Percentiles rank a stretch among this genome's conserved stretches.
These are phyloP conservation scores for Amblyraja radiata DNA, from an alignment of 2,797 vertebrate genomes.

Conservation along the genomic window DNA sequence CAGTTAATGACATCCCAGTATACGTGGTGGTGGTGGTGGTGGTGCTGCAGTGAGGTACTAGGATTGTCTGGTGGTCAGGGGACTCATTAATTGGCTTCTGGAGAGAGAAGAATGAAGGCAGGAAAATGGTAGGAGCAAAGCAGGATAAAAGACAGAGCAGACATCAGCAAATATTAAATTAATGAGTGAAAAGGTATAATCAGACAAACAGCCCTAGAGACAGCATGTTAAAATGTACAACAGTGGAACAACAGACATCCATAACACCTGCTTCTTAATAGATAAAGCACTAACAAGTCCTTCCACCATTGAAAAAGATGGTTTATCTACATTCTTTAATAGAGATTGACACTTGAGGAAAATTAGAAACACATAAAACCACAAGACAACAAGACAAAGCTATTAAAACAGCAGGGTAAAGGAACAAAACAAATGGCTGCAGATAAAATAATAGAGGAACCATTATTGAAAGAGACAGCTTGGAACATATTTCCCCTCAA, in stretches of 20 bases:
- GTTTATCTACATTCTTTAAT: neutral
- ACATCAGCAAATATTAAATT: neutral
- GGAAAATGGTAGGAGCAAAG: neutral
- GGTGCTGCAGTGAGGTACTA: neutral
- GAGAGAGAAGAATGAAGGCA: neutral
- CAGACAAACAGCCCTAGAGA: neutral
- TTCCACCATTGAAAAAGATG: neutral
- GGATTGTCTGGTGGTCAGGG: neutral
- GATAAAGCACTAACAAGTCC: neutral
- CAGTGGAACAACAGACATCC: neutral
- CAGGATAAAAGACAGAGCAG: neutral
- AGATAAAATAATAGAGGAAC: constrained; percentile 16
- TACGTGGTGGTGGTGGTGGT: neutral
- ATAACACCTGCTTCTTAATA: neutral
- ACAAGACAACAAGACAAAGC: constrained; percentile 24
- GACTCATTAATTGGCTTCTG: neutral
- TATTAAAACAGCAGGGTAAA: constrained; percentile 21
- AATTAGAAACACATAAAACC: constrained; percentile 18
- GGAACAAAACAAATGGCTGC: constrained; percentile 31
- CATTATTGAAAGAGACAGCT: constrained; percentile 31
- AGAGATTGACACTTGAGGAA: constrained; percentile 21
- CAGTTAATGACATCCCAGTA: neutral
- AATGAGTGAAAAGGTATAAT: neutral
- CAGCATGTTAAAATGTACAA: neutral
- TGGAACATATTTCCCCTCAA: constrained; percentile 13